Percentiles rank a stretch among this genome's conserved stretches.
Conservation (phyloP, 2,113 vertebrate species). For the Saccopteryx leptura region DNA sequence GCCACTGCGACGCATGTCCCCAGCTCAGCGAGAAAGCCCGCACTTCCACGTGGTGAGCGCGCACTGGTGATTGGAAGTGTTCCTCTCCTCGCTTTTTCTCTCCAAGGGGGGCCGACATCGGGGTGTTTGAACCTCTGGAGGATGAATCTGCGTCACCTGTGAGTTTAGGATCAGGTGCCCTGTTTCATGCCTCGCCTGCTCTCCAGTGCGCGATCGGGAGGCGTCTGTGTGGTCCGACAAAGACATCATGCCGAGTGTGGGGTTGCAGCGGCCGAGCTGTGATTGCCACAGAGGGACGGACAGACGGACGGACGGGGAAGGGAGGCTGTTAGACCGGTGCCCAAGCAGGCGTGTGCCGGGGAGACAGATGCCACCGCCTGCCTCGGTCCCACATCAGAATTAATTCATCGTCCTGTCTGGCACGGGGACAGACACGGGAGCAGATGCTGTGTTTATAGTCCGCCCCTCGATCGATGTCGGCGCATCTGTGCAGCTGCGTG, state of each 20-base stretch:
- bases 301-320: no score
- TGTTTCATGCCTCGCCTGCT: not conserved
- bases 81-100: not conserved
- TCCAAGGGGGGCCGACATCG: not conserved
- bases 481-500: not conserved
- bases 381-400: not conserved
- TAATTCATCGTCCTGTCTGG: not conserved
- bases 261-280: no score
- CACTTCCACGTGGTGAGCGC: not conserved
- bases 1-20: accelerated
- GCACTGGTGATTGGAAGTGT: not conserved
- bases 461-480: not conserved
- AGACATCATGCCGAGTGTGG: no score
- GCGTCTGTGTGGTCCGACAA: accelerated
- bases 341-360: not conserved
- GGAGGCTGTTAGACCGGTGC: not conserved
- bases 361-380: not conserved
- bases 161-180: not conserved
- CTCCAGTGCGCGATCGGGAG: no score
- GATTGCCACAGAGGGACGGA: not conserved
- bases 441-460: not conserved
- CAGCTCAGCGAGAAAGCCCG: not conserved
- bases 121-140: not conserved
- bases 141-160: not conserved
- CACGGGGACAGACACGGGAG: not conserved